These are phyloP conservation scores for Meiosimyza decipiens DNA, from an alignment of 2,888 invertebrate species.

Conservation along the genomic window DNA sequence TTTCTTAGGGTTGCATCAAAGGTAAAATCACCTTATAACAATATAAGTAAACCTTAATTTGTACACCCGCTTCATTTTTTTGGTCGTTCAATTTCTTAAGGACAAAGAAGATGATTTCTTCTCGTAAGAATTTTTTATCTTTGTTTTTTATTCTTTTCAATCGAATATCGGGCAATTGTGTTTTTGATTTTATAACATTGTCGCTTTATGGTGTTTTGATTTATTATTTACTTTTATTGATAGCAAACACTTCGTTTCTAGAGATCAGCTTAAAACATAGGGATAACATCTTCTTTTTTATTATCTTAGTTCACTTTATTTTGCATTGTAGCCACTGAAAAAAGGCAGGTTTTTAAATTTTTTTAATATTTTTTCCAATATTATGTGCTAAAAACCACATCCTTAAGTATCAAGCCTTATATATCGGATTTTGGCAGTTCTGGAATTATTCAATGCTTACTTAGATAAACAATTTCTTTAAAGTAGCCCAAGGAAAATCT, in stretches of 20 bases:
- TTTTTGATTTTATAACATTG: conserved; percentile 20
- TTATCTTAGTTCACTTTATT: too few relatives aligned
- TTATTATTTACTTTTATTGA: conserved; percentile 39
- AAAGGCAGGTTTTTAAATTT: too few relatives aligned
- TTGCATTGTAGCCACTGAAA: too few relatives aligned
- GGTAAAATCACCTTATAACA: conserved; percentile 1
- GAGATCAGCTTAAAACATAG: too few relatives aligned
- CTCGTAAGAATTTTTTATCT: conserved; percentile 32
- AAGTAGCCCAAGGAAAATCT: too few relatives aligned
- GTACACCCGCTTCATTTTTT: not conserved
- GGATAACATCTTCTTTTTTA: too few relatives aligned
- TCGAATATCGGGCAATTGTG: not conserved
- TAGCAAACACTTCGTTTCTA: not conserved
- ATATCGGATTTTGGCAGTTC: too few relatives aligned
- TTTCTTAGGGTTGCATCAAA: not conserved
- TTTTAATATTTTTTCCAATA: too few relatives aligned
- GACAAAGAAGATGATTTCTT: not conserved
- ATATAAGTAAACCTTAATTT: conserved; percentile 3
- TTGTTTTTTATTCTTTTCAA: conserved; percentile 5
- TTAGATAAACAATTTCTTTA: too few relatives aligned
- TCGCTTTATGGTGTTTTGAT: conserved; percentile 48
- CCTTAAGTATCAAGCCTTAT: too few relatives aligned
- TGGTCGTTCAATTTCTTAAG: not conserved
- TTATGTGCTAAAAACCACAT: too few relatives aligned
- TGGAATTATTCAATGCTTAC: too few relatives aligned